phyloP scores from a whole-genome alignment of 2,797 vertebrate species.

The Arctocebus calabarensis region DNA sequence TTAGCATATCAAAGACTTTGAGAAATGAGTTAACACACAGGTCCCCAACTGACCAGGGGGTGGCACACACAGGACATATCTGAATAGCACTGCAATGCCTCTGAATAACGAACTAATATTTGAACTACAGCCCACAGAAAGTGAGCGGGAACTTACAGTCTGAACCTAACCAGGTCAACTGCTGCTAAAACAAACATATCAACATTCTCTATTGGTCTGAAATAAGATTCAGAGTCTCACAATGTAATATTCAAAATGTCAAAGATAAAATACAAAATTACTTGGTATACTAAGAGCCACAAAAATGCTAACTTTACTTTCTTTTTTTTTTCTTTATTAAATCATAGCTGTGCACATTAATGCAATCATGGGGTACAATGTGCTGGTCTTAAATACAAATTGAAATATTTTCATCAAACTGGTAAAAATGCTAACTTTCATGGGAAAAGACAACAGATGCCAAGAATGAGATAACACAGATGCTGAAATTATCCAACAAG shows the following conservation, averaged over 20 bases:
- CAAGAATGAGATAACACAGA: slow-evolving; percentile 49
- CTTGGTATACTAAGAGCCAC: slow-evolving; percentile 12
- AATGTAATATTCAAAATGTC: slow-evolving; percentile 54
- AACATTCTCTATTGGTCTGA: slow-evolving; percentile 24
- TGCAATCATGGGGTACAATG: too few species aligned
- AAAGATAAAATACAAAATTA: slow-evolving; percentile 60
- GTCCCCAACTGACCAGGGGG: slow-evolving; percentile 5
- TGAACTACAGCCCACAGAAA: slow-evolving; percentile 40
- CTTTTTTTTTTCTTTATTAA: too few species aligned
- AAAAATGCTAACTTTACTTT: slow-evolving; percentile 48
- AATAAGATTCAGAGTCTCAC: slow-evolving; percentile 49
- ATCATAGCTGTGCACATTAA: too few species aligned
- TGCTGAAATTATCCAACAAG: slow-evolving; percentile 56
- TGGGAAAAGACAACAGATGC: slow-evolving; percentile 51
- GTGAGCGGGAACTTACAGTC: slow-evolving; percentile 26
- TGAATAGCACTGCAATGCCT: slow-evolving; percentile 32
- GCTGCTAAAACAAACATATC: slow-evolving; percentile 55
- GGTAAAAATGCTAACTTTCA: slow-evolving; percentile 48
- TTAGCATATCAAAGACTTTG: slow-evolving; percentile 40
- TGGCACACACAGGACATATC: slow-evolving; percentile 3
- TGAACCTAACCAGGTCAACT: slow-evolving; percentile 54
- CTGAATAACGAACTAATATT: slow-evolving; percentile 37
- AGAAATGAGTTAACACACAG: slow-evolving; percentile 44
- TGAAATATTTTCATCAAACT: too few species aligned
- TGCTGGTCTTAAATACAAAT: too few species aligned